phyloP scores from a whole-genome alignment of 2,888 invertebrate genomes.

The Zygothrica quintamaculata region DNA sequence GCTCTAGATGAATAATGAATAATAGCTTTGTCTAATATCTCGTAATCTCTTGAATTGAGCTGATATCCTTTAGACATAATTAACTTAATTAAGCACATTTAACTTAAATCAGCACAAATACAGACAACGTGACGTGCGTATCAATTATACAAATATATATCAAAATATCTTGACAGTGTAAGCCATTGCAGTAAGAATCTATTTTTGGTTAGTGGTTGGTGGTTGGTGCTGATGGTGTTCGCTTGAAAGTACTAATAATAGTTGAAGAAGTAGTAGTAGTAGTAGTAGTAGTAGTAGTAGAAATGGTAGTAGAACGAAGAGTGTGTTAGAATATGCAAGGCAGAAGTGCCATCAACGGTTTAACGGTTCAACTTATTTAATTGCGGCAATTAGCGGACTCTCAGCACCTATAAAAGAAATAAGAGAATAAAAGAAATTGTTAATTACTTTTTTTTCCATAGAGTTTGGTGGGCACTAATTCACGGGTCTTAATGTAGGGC shows the following conservation, averaged over 20 bases:
- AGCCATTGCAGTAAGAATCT: slow-evolving; percentile 50
- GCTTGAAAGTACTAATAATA: slow-evolving; percentile 25
- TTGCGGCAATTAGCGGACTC: slow-evolving; percentile 81
- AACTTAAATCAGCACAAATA: background rate
- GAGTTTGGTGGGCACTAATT: slow-evolving; percentile 81
- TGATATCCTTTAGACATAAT: slow-evolving; percentile 25
- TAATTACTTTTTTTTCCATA: slow-evolving; percentile 81
- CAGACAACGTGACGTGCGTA: slow-evolving; percentile 30
- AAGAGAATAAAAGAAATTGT: slow-evolving; percentile 55
- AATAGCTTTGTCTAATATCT: too few relatives aligned
- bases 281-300: slow-evolving; percentile 31
- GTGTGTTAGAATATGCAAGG: slow-evolving; percentile 76
- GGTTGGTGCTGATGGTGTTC: slow-evolving; percentile 68
- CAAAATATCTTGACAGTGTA: slow-evolving; percentile 18
- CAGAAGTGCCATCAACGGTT: slow-evolving; percentile 70
- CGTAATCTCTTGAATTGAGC: slow-evolving; percentile 4
- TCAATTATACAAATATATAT: slow-evolving; percentile 41
- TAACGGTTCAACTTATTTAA: slow-evolving; percentile 70
- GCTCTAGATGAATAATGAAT: slow-evolving; percentile 38
- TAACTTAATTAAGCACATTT: slow-evolving; percentile 16
- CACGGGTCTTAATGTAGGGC: slow-evolving; percentile 83
- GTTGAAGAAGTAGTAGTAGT: slow-evolving; percentile 34
- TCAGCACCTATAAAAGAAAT: slow-evolving; percentile 70
- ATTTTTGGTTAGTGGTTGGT: slow-evolving; percentile 57
- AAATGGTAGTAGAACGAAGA: slow-evolving; percentile 53